phyloP scores from a whole-genome alignment of 2,113 vertebrate genomes.

The Theristicus caerulescens region DNA sequence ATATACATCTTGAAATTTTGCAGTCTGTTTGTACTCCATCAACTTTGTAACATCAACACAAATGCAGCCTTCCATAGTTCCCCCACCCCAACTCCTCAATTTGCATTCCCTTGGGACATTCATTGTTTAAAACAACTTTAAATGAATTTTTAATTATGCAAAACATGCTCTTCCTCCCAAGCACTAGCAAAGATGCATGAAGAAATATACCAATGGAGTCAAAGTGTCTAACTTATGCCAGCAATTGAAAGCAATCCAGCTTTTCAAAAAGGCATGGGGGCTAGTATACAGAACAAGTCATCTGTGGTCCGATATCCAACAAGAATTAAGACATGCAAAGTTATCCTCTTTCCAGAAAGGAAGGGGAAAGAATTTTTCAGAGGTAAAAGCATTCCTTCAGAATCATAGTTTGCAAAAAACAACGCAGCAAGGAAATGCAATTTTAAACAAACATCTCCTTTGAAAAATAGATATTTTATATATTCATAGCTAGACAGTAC shows the following conservation, averaged over 20 bases:
- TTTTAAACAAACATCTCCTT: constrained; percentile 1
- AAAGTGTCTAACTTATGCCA: background rate
- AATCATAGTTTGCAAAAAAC: background rate
- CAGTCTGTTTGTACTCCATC: background rate
- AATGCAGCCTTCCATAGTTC: background rate
- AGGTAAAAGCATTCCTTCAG: constrained; percentile 8
- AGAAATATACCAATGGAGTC: background rate
- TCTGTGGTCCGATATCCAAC: background rate
- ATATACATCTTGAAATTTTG: background rate
- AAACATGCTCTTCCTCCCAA: constrained; percentile 35
- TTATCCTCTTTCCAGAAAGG: background rate
- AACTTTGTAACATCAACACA: constrained; percentile 40
- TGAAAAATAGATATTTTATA: constrained; percentile 29
- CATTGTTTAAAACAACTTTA: background rate
- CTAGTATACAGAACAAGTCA: background rate
- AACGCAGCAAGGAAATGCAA: constrained; percentile 1
- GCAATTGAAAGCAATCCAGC: background rate
- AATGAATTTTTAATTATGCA: constrained; percentile 20
- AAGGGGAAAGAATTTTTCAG: background rate
- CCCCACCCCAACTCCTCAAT: background rate
- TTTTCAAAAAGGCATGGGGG: background rate
- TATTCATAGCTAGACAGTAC: background rate
- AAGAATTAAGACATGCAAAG: constrained; percentile 24
- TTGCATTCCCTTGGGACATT: background rate
- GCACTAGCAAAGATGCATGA: constrained; percentile 5